phyloP scores from a whole-genome alignment of 2,113 vertebrate species.

The Sprattus sprattus region DNA sequence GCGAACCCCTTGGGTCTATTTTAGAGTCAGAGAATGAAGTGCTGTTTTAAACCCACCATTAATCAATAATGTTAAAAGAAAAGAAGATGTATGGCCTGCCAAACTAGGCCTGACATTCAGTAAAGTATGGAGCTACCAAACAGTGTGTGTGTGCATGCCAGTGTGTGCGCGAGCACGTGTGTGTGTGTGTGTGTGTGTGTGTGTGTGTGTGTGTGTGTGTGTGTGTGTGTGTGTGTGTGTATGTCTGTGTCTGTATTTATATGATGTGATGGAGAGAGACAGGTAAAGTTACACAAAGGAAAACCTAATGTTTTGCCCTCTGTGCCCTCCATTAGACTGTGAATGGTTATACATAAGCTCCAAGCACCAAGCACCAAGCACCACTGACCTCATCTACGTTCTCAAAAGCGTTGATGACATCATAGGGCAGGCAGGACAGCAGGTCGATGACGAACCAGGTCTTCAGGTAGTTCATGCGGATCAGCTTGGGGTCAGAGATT shows the following conservation, averaged over 20 bases:
- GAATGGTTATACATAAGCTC: background rate
- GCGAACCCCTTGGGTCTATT: background rate
- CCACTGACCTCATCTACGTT: conserved; percentile 97
- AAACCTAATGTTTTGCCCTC: background rate
- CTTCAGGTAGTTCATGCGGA: conserved; percentile 99
- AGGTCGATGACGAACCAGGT: conserved; percentile 99
- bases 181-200: background rate
- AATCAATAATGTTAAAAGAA: background rate
- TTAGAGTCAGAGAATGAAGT: background rate
- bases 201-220: conserved; percentile 17
- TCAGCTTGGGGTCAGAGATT: conserved; percentile 97
- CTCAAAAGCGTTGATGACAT: conserved; percentile 99
- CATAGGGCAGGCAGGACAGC: conserved; percentile 95
- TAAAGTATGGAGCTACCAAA: background rate
- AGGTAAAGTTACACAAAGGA: background rate
- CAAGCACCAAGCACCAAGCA: background rate
- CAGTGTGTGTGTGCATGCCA: conserved; percentile 1
- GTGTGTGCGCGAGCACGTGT: background rate
- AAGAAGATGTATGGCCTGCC: background rate
- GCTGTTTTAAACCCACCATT: background rate
- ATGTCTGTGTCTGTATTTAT: conserved; percentile 11
- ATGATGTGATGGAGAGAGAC: background rate
- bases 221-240: conserved; percentile 24
- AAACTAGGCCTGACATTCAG: background rate
- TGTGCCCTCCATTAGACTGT: background rate